phyloP scores from a whole-genome alignment of 2,113 vertebrate genomes.

The Prochilodus magdalenae region DNA sequence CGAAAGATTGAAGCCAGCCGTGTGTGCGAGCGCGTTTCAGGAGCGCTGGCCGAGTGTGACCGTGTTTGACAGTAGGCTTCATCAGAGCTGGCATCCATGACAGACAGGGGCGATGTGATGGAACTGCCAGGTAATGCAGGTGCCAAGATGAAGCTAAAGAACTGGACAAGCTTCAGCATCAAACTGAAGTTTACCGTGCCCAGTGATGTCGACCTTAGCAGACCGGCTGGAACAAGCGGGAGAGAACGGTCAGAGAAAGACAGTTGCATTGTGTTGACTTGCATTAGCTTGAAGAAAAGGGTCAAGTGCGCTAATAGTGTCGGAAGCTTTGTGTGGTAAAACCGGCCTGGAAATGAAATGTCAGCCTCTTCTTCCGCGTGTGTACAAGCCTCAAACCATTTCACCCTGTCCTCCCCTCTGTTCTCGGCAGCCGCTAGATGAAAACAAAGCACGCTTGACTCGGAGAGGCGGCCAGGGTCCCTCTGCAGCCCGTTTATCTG shows the following conservation, averaged over 20 bases:
- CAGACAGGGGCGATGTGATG: slow-evolving; percentile 35
- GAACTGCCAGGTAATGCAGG: slow-evolving; percentile 43
- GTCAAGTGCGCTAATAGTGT: not conserved
- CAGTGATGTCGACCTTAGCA: not conserved
- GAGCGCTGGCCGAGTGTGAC: slow-evolving; percentile 18
- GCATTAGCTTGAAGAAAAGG: not conserved
- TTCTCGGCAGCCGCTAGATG: not conserved
- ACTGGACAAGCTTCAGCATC: slow-evolving; percentile 26
- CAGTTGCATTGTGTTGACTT: not conserved
- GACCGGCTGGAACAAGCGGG: not conserved
- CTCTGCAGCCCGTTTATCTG: slow-evolving; percentile 22
- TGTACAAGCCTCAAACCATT: not conserved
- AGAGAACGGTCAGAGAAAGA: not conserved
- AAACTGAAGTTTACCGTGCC: not conserved
- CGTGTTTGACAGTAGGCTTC: slow-evolving; percentile 41
- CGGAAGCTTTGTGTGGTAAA: not conserved
- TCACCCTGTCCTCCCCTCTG: not conserved
- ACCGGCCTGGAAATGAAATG: not conserved
- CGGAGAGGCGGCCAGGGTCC: not conserved
- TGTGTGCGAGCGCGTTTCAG: slow-evolving; percentile 2
- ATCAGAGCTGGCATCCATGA: slow-evolving; percentile 49
- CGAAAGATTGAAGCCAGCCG: not conserved
- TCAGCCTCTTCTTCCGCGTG: not conserved
- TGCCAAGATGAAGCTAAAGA: slow-evolving; percentile 30
- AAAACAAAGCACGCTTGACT: not conserved